Evolutionary conservation across 92 coral and sea anemone species (phyloP).

Genomic region (Phenganax subtilis): DNA sequence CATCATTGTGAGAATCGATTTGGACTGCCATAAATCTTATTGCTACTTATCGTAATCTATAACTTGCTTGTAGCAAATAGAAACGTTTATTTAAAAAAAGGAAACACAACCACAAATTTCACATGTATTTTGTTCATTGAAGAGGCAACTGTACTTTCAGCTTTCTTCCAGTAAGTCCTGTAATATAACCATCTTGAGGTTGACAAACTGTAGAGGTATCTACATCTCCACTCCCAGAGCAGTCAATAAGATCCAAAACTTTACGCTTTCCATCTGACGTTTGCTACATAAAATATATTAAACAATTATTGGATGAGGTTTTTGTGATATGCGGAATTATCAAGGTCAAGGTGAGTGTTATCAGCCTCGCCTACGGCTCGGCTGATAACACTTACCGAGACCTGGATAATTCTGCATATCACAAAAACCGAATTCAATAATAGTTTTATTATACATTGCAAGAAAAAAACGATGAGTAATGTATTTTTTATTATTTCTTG

Average conservation of each 20-base stretch:
- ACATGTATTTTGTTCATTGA: no score
- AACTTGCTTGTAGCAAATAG: neutral
- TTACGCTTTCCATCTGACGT: constrained; percentile 88
- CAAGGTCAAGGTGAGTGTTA: no score
- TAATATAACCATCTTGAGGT: constrained; percentile 59
- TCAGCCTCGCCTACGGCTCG: no score
- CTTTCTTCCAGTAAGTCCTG: constrained; percentile 82
- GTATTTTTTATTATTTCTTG: no score
- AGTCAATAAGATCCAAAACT: constrained; percentile 89
- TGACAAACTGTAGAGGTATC: constrained; percentile 82
- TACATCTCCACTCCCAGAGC: constrained; percentile 96
- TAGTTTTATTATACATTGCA: no score
- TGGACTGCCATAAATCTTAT: neutral
- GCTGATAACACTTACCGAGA: no score
- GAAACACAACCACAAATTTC: no score
- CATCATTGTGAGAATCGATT: neutral
- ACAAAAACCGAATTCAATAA: no score
- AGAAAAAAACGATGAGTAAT: no score
- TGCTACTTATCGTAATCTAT: neutral
- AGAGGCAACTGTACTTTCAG: constrained; percentile 53
- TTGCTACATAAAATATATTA: constrained; percentile 45
- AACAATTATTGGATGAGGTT: neutral
- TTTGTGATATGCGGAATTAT: no score
- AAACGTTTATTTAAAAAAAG: neutral
- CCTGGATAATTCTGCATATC: no score